These are phyloP conservation scores for Latrodectus hesperus DNA, from an alignment of 2,888 invertebrate genomes.

Conservation along the genomic window DNA sequence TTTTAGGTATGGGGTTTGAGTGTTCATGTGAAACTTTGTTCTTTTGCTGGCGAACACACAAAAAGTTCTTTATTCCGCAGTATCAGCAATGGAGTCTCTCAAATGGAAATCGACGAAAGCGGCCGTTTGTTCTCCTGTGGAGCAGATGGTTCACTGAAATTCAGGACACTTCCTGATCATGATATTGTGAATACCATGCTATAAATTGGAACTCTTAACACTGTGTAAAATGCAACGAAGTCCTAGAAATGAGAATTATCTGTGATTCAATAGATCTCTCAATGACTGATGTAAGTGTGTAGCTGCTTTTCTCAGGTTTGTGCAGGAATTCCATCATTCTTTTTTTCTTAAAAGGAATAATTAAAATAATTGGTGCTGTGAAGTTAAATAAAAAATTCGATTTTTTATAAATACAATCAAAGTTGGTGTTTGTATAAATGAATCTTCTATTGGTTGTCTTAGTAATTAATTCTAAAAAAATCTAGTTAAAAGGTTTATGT, in stretches of 20 bases:
- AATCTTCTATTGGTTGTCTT: too few relatives aligned
- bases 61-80: constrained; percentile 97
- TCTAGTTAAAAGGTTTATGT: neutral
- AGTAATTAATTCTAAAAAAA: neutral
- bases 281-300: constrained; percentile 26
- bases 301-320: constrained; percentile 62
- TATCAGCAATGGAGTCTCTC: constrained; percentile 96
- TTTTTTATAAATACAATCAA: too few relatives aligned
- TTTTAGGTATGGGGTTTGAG: constrained; percentile 93
- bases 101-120: constrained; percentile 91
- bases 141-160: constrained; percentile 98
- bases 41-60: constrained; percentile 95
- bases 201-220: constrained; percentile 23
- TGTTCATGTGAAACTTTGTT: constrained; percentile 88
- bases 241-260: constrained; percentile 43
- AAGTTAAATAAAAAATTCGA: neutral
- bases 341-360: constrained; percentile 7
- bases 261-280: constrained; percentile 64
- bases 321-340: constrained; percentile 33
- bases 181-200: constrained; percentile 70
- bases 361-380: constrained; percentile 62
- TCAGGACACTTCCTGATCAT: constrained; percentile 89
- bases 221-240: constrained; percentile 62
- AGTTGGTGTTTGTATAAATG: too few relatives aligned
- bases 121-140: constrained; percentile 97